These are phyloP conservation scores for Idaea straminata DNA, from an alignment of 2,888 invertebrate species.

Conservation along the genomic window DNA sequence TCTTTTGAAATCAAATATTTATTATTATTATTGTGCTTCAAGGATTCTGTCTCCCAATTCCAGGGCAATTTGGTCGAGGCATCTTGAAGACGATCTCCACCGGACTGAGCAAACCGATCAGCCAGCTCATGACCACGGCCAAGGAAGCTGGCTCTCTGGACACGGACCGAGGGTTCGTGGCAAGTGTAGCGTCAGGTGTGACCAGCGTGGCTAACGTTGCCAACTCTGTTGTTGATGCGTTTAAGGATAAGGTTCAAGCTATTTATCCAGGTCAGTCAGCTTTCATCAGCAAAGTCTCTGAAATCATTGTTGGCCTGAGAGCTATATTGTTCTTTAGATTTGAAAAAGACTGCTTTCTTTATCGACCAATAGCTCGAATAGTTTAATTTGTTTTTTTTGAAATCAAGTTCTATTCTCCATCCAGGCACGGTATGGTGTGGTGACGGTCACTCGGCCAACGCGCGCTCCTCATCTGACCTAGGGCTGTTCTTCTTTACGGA, in stretches of 20 bases:
- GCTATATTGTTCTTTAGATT: too few species aligned
- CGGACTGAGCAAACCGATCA: conserved; percentile 73
- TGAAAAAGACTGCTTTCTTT: too few species aligned
- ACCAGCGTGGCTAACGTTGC: conserved; percentile 66
- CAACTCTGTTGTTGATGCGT: conserved; percentile 65
- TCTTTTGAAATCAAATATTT: too few species aligned
- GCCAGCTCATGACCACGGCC: conserved; percentile 79
- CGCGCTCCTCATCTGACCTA: conserved; percentile 75
- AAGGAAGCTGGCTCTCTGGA: conserved; percentile 81
- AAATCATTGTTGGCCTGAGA: neutral
- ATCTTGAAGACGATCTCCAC: conserved; percentile 66
- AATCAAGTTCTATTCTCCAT: too few species aligned
- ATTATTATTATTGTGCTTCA: neutral
- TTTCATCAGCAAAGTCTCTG: neutral
- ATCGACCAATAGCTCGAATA: too few species aligned
- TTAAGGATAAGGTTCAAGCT: conserved; percentile 76
- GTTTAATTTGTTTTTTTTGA: too few species aligned
- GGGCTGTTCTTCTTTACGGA: conserved; percentile 84
- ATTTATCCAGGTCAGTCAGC: conserved; percentile 77
- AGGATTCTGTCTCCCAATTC: conserved; percentile 5
- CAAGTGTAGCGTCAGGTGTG: conserved; percentile 64
- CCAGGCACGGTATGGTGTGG: conserved; percentile 89
- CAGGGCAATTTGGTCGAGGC: conserved; percentile 73
- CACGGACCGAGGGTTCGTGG: conserved; percentile 79
- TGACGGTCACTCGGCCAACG: conserved; percentile 81